Base-by-base conservation (phyloP, 2,888 invertebrate species). In the Julus scanicus region DNA sequence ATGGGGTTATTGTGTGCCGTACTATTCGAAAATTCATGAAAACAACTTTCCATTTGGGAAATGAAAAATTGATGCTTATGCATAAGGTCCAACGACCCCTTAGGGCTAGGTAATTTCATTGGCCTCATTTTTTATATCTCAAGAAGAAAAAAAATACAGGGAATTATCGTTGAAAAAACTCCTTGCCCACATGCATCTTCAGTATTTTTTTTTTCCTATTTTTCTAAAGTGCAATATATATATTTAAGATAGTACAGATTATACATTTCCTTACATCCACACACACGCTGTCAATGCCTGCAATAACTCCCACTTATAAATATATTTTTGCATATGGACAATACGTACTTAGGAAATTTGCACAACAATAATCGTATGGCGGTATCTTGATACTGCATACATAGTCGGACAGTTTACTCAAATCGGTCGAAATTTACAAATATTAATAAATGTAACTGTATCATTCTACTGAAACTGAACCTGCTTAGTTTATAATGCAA, bases 101-200 rank as follows among this genome's bases (percentile, higher is more conserved):
- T 80, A 80, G 80, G 80, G 80, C 80, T 80, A 80, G 80, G 80
- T 80, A 80, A 80, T 80, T 80, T 80, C 80, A 80, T 37, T 80
- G 80, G 37, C 80, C 80, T 80, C 80, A 80, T 80, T 80, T 80
- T 80, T 80, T 80, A 80, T 29, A 80, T 37, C 1, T 37, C 15
- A 37, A 80, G 80, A 80, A 71, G 11, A 71, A n/a, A 80, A 80
- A 53, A 80, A 37, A 13, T 3, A 80, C 37, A 37, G 80, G 20
- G 20, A 37, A 37, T 2, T 29, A n/a, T 29, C 1, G 1, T 20
- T 9, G 37, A 80, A 80, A 80, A 80, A 13, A 20, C 37, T 29
- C 80, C 80, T 11, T 80, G 29, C 20, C 80, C 20, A 80, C 29
- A 29, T 80, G 80, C 29, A 80, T 80, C 80, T 37, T 80, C 80